Conservation (phyloP, 2,888 invertebrate species). For the Brachypterus glaber region DNA sequence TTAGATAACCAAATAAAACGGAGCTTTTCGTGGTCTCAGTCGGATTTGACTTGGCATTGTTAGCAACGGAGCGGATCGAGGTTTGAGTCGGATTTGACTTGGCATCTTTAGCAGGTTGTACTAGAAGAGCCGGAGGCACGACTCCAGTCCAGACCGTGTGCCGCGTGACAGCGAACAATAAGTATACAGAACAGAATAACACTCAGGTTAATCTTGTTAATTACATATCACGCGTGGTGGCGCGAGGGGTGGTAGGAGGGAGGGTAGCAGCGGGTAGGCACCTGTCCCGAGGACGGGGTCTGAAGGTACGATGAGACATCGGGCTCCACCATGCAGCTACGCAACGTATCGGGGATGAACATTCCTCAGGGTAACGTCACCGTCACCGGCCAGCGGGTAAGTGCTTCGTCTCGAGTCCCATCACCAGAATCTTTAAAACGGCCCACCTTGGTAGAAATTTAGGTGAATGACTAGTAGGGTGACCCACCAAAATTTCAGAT, state of each 20-base stretch:
- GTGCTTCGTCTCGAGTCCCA: constrained; percentile 30
- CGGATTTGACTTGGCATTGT: no score
- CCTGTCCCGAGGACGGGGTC: constrained; percentile 93
- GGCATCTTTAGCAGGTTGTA: no score
- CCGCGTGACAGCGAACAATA: constrained; percentile 10
- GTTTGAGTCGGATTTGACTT: no score
- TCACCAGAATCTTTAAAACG: constrained; percentile 27
- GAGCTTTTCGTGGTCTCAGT: no score
- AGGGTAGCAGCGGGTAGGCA: constrained; percentile 54
- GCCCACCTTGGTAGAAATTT: constrained; percentile 12
- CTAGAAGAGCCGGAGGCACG: background rate
- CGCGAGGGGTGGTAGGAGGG: constrained; percentile 42
- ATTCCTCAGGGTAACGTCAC: constrained; percentile 48
- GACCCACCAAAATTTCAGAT: no score
- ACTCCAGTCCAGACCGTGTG: background rate
- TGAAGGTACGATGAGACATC: constrained; percentile 91
- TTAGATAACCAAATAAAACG: no score
- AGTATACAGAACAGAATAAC: constrained; percentile 35
- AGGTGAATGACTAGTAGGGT: no score
- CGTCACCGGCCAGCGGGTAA: constrained; percentile 40
- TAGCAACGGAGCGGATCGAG: no score
- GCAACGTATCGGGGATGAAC: constrained; percentile 88
- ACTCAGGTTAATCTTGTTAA: constrained; percentile 45
- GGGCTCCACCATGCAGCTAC: constrained; percentile 93
- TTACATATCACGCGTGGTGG: constrained; percentile 43